Evolutionary conservation across 2,797 vertebrate genomes (phyloP).

Genomic region (Carcharodon carcharias): DNA sequence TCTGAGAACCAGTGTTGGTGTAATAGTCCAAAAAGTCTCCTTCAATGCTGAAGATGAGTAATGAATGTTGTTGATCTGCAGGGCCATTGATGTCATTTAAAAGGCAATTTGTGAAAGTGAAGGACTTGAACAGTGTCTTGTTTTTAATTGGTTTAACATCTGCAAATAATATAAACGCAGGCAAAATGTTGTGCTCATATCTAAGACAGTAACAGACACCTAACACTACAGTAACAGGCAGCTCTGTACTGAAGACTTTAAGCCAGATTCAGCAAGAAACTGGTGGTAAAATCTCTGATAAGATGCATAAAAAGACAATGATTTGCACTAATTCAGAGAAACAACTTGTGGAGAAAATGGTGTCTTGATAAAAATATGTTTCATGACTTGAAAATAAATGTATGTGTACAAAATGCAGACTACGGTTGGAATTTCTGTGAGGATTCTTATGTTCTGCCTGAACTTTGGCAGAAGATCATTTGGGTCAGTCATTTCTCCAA

Average conservation of each 20-base stretch:
- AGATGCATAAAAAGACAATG: not conserved
- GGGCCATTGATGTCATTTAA: not conserved
- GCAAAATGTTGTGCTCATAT: not conserved
- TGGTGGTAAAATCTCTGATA: not conserved
- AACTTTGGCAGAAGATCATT: not conserved
- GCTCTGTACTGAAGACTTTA: not conserved
- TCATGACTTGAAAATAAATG: not conserved
- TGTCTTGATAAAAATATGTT: not conserved
- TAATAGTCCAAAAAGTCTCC: not conserved
- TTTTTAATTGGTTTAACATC: not conserved
- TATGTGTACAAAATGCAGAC: not conserved
- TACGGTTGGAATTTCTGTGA: not conserved
- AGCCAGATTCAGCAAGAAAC: not conserved
- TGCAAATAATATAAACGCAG: not conserved
- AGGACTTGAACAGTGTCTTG: not conserved
- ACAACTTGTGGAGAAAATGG: not conserved
- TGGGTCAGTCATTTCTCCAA: not conserved
- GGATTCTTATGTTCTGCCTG: not conserved
- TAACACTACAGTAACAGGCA: not conserved
- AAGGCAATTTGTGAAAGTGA: not conserved
- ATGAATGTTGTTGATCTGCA: not conserved
- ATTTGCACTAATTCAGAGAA: not conserved
- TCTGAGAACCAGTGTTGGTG: not conserved
- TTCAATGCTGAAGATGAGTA: not conserved
- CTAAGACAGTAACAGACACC: not conserved